Percentiles rank a stretch among this genome's conserved stretches.
phyloP scores from a whole-genome alignment of 2,113 vertebrate genomes.

The Microtus ochrogaster region DNA sequence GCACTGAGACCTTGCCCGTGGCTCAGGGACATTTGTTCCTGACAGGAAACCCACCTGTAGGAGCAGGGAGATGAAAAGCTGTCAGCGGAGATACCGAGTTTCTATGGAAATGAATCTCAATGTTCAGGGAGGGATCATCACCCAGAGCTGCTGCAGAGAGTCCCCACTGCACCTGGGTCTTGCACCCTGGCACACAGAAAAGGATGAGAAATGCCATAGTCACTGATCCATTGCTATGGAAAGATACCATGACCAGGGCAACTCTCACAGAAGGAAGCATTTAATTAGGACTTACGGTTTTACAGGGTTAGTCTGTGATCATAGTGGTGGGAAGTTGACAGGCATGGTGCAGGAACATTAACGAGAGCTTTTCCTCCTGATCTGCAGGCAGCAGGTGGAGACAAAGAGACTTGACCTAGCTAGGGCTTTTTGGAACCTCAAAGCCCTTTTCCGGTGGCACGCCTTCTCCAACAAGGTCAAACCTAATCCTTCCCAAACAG shows the following conservation, averaged over 20 bases:
- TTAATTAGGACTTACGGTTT: neutral
- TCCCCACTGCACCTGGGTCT: neutral
- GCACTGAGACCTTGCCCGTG: neutral
- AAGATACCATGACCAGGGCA: neutral
- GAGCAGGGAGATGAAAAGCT: neutral
- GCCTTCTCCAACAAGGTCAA: neutral
- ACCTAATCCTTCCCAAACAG: neutral
- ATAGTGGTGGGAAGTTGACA: neutral
- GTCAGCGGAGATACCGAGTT: neutral
- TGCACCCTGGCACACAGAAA: neutral
- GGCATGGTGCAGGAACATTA: neutral
- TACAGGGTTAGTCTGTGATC: neutral
- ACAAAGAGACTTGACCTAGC: neutral
- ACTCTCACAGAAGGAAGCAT: neutral
- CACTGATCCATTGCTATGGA: neutral
- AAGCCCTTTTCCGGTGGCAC: neutral
- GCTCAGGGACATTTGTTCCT: neutral
- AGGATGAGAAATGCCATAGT: neutral
- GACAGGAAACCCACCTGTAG: neutral
- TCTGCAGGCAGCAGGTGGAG: neutral
- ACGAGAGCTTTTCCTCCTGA: neutral
- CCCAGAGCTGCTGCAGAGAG: neutral
- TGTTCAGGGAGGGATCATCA: no score
- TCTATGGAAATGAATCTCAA: neutral
- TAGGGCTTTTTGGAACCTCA: neutral